phyloP scores from a whole-genome alignment of 2,113 vertebrate genomes.

The Oreochromis spilurus region DNA sequence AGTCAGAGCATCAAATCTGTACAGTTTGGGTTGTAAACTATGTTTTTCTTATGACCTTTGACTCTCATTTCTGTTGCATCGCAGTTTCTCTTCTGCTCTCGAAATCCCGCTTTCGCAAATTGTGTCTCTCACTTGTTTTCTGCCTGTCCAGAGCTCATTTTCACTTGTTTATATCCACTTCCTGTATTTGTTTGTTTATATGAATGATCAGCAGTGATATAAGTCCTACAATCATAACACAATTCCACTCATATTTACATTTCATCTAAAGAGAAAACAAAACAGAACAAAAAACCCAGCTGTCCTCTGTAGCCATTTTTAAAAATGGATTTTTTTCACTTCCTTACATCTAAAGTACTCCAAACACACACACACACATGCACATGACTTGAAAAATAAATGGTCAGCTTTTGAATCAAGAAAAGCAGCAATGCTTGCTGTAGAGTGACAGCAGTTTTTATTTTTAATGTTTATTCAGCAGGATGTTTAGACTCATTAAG shows the following conservation, averaged over 20 bases:
- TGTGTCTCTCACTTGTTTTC: neutral
- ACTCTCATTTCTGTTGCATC: neutral
- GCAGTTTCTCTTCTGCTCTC: neutral
- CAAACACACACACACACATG: neutral
- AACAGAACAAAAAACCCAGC: neutral
- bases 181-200: constrained; percentile 7
- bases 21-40: neutral
- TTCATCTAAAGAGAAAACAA: neutral
- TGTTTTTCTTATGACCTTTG: constrained; percentile 3
- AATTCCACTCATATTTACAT: neutral
- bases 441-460: neutral
- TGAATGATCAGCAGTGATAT: neutral
- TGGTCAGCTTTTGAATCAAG: neutral
- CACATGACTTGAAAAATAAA: neutral
- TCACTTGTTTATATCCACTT: constrained; percentile 11
- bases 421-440: neutral
- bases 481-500: neutral
- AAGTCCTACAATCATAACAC: neutral
- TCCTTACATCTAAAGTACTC: neutral
- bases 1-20: neutral
- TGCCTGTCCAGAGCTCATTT: neutral
- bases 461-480: neutral
- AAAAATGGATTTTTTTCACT: neutral
- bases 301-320: neutral
- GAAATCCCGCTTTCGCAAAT: neutral